Percentiles rank a stretch among this genome's conserved stretches.
Conservation (phyloP, 2,888 invertebrate genomes). For the Dascillus cervinus region DNA sequence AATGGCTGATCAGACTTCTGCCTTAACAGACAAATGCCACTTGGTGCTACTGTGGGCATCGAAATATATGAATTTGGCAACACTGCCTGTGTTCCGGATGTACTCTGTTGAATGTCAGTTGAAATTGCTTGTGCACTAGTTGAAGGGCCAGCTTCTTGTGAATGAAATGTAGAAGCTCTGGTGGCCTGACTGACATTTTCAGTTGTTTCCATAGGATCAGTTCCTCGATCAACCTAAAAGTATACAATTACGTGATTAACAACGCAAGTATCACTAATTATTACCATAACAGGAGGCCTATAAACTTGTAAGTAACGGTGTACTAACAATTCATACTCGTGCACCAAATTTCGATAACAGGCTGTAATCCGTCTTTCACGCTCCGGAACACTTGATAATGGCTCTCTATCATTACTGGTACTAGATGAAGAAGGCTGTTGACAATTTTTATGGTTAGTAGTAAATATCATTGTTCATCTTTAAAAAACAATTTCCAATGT, state of each 20-base stretch:
- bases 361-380: conserved; percentile 44
- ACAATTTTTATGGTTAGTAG: conserved; percentile 2
- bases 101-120: conserved; percentile 3
- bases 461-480: neutral
- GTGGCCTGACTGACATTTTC: conserved; percentile 16
- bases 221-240: conserved; percentile 58
- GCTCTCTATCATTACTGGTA: conserved; percentile 20
- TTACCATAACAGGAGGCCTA: conserved; percentile 42
- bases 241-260: neutral
- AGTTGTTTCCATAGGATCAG: conserved; percentile 62
- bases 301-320: conserved; percentile 45
- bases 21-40: too few relatives aligned
- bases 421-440: conserved; percentile 5
- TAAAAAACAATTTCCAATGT: neutral
- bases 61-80: too few relatives aligned
- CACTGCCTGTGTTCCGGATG: too few relatives aligned
- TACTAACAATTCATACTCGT: conserved; percentile 46
- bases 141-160: conserved; percentile 4
- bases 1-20: too few relatives aligned
- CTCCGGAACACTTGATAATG: conserved; percentile 37
- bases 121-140: too few relatives aligned
- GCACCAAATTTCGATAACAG: conserved; percentile 44
- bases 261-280: conserved; percentile 3
- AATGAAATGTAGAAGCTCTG: conserved; percentile 14
- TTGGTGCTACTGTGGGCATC: too few relatives aligned